A percentile compares a stretch with the other conserved stretches of the same genome.
Evolutionary conservation across 2,113 vertebrate genomes (phyloP).

Genomic region (Anguilla japonica): DNA sequence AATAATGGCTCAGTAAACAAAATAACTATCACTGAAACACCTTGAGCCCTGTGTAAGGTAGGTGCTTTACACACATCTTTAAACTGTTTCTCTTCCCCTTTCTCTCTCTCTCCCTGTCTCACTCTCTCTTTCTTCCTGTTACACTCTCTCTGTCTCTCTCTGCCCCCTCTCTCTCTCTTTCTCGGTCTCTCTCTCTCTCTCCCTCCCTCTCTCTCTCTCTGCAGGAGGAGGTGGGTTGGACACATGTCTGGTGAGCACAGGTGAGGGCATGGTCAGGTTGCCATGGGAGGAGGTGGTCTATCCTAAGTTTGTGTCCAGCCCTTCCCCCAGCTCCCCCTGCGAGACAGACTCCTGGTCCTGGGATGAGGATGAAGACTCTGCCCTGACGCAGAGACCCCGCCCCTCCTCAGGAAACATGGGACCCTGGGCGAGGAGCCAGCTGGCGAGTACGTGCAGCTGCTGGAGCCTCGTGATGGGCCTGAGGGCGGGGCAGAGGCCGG

Average conservation of each 20-base stretch:
- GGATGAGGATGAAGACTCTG: constrained; percentile 66
- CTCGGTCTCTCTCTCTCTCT: neutral
- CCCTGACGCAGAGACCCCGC: constrained; percentile 37
- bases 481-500: constrained; percentile 58
- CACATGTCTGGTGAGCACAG: constrained; percentile 81
- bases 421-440: constrained; percentile 43
- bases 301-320: constrained; percentile 81
- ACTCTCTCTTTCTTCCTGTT: no score
- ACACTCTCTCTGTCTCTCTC: no score
- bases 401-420: no score
- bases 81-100: no score
- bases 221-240: constrained; percentile 72
- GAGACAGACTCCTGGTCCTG: constrained; percentile 73
- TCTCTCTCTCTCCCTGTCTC: neutral
- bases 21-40: no score
- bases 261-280: constrained; percentile 79
- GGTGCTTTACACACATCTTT: no score
- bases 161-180: no score
- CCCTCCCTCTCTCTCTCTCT: neutral
- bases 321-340: constrained; percentile 59
- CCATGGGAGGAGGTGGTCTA: constrained; percentile 87
- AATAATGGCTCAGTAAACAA: no score
- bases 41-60: no score
- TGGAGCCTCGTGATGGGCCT: constrained; percentile 76
- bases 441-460: constrained; percentile 80